phyloP scores from a whole-genome alignment of 2,797 vertebrate species.

The Diplodus puntazzo region DNA sequence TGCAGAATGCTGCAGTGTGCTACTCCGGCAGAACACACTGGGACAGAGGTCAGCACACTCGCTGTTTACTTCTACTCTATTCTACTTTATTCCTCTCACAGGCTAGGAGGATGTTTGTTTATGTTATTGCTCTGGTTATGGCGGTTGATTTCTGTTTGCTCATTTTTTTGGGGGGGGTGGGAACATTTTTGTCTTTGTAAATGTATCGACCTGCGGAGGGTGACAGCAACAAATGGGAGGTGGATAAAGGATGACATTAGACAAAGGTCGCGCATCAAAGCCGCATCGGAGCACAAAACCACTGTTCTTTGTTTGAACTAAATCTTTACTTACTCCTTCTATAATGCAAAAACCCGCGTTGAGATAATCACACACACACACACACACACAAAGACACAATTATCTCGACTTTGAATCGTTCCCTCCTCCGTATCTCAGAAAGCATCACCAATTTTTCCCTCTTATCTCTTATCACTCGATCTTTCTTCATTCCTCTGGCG shows the following conservation, averaged over 20 bases:
- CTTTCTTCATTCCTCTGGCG: constrained; percentile 13
- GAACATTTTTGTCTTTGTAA: not conserved
- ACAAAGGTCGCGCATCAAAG: constrained; percentile 16
- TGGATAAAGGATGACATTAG: not conserved
- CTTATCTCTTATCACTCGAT: constrained; percentile 39
- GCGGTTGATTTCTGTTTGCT: not conserved
- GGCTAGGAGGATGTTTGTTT: not conserved
- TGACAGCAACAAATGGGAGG: not conserved
- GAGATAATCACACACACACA: constrained; percentile 6
- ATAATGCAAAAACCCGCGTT: not conserved
- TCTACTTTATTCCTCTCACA: not conserved
- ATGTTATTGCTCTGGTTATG: not conserved
- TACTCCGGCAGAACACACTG: constrained; percentile 47
- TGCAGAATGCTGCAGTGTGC: constrained; percentile 70
- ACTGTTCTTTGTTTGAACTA: not conserved
- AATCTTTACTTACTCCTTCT: not conserved
- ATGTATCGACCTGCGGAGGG: not conserved
- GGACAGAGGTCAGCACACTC: constrained; percentile 69
- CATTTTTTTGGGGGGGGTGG: not conserved
- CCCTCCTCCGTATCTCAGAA: constrained; percentile 34
- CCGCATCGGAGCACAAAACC: not conserved
- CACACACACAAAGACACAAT: constrained; percentile 5
- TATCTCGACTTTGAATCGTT: constrained; percentile 35
- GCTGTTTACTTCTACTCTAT: constrained; percentile 22
- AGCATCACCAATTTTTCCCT: constrained; percentile 9